phyloP scores from a whole-genome alignment of 1,140 invertebrate species.

The Melitaea cinxia region DNA sequence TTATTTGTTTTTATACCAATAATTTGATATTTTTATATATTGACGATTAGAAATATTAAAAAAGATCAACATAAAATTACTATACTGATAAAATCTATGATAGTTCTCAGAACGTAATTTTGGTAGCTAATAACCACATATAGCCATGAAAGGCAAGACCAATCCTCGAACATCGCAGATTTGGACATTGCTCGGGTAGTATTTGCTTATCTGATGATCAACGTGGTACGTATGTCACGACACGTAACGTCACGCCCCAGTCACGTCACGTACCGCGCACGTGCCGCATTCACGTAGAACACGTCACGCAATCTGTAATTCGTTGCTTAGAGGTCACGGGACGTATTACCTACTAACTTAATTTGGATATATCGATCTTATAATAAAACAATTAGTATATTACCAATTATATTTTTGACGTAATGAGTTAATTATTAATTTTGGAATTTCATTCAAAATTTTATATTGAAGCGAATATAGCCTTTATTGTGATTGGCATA shows the following conservation, averaged over 20 bases:
- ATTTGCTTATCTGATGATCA: conserved; percentile 40
- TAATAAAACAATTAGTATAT: conserved; percentile 34
- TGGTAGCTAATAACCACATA: background rate
- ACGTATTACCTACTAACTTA: conserved; percentile 22
- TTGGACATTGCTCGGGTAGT: background rate
- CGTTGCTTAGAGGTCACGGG: conserved; percentile 24
- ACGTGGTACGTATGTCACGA: conserved; percentile 41
- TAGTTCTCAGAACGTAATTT: conserved; percentile 1
- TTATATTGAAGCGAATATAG: background rate
- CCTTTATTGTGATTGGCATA: background rate
- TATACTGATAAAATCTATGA: background rate
- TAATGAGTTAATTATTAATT: conserved; percentile 24
- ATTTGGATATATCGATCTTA: conserved; percentile 28
- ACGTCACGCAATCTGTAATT: conserved; percentile 51
- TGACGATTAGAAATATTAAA: too few relatives aligned
- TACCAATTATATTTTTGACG: conserved; percentile 1
- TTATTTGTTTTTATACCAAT: too few relatives aligned
- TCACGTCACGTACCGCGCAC: conserved; percentile 58
- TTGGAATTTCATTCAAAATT: background rate
- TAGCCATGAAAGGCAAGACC: background rate
- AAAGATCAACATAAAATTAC: background rate
- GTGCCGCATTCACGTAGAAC: conserved; percentile 53
- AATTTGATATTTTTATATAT: too few relatives aligned
- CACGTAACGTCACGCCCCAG: conserved; percentile 44
- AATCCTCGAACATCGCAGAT: conserved; percentile 7